Evolutionary conservation across 2,888 invertebrate genomes (phyloP).

Genomic region (Pandemis heparana): DNA sequence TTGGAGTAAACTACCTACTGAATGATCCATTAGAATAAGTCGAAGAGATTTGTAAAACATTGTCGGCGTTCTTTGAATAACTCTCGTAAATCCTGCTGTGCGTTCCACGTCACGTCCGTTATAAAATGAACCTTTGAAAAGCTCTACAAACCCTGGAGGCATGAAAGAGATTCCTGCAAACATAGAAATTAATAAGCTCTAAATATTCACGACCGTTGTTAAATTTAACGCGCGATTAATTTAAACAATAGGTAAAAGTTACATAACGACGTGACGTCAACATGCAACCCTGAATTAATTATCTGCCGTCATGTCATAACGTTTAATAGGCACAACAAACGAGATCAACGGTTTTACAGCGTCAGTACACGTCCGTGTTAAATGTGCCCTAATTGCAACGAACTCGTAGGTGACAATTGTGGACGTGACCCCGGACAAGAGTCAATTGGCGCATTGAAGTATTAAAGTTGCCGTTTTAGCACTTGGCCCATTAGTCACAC

Average conservation of each 20-base stretch:
- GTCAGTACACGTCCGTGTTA: constrained; percentile 55
- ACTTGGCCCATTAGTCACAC: constrained; percentile 80
- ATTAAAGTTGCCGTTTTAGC: constrained; percentile 53
- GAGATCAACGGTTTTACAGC: constrained; percentile 58
- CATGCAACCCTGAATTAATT: constrained; percentile 64
- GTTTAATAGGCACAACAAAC: constrained; percentile 60
- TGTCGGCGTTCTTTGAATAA: constrained; percentile 20
- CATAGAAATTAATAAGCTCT: constrained; percentile 23
- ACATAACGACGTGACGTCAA: constrained; percentile 68
- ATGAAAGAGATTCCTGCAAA: constrained; percentile 29
- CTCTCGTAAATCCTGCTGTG: constrained; percentile 18
- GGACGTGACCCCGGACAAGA: constrained; percentile 47
- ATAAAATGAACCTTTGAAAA: constrained; percentile 25
- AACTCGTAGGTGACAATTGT: constrained; percentile 41
- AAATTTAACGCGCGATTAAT: constrained; percentile 50
- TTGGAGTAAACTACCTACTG: constrained; percentile 17
- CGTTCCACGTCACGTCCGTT: constrained; percentile 31
- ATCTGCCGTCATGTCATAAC: constrained; percentile 62
- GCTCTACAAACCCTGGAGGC: constrained; percentile 23
- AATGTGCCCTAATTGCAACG: constrained; percentile 53
- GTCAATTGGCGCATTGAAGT: constrained; percentile 45
- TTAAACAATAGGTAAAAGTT: constrained; percentile 59
- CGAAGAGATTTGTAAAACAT: constrained; percentile 16
- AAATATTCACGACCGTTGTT: constrained; percentile 38
- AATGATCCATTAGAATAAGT: constrained; percentile 22